Conservation (phyloP, 2,113 vertebrate genomes). For the Gila orcuttii region DNA sequence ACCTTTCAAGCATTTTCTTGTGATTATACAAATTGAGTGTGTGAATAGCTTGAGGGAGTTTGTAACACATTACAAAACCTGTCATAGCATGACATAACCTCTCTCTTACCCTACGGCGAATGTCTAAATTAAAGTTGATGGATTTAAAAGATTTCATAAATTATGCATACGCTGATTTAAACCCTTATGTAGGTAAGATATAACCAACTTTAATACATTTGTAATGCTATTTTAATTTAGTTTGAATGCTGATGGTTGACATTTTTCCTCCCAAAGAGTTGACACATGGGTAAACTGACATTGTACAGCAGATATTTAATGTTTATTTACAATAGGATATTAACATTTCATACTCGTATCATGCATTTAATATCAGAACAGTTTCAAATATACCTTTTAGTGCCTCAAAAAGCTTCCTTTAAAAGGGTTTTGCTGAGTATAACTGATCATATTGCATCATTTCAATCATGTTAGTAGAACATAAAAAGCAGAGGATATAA, state of each 20-base stretch:
- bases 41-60: background rate
- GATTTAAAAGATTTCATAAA: background rate
- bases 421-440: conserved; percentile 61
- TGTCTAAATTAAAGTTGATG: background rate
- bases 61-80: background rate
- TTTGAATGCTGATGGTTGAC: background rate
- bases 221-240: background rate
- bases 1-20: no score
- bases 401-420: conserved; percentile 52
- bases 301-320: conserved; percentile 17
- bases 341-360: conserved; percentile 19
- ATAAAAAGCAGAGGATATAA: conserved; percentile 69
- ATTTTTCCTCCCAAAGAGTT: background rate
- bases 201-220: background rate
- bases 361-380: conserved; percentile 24
- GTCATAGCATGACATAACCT: background rate
- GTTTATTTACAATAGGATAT: conserved; percentile 32
- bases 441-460: conserved; percentile 61
- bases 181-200: background rate
- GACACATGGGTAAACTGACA: background rate
- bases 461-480: conserved; percentile 70
- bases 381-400: conserved; percentile 45
- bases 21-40: no score
- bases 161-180: background rate
- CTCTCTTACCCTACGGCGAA: background rate